Conservation (phyloP, 2,888 invertebrate genomes). For the Heteropelma amictum region DNA sequence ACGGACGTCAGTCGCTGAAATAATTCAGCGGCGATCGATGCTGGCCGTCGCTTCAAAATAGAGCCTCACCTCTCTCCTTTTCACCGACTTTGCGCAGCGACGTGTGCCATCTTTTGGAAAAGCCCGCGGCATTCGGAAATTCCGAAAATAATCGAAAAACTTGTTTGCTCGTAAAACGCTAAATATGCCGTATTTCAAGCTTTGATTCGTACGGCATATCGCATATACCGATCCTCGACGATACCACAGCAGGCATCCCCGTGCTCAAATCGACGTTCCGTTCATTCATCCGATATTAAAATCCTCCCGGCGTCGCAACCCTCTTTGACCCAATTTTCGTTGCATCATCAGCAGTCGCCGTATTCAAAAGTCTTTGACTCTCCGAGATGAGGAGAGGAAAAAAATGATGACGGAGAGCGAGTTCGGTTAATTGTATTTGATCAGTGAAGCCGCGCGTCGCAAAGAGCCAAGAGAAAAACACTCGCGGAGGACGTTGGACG, state of each 20-base stretch:
- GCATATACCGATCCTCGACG: too few relatives aligned
- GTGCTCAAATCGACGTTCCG: too few relatives aligned
- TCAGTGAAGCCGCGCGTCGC: not conserved
- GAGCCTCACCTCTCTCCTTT: slow-evolving; percentile 58
- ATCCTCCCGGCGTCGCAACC: not conserved
- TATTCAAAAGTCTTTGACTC: slow-evolving; percentile 8
- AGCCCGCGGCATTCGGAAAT: not conserved
- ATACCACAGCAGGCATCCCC: too few relatives aligned
- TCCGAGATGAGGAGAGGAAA: not conserved
- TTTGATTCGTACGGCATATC: too few relatives aligned
- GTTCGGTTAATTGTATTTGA: slow-evolving; percentile 36
- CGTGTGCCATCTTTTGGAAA: slow-evolving; percentile 26
- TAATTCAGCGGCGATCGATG: slow-evolving; percentile 77
- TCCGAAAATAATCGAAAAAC: too few relatives aligned
- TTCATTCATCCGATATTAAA: too few relatives aligned
- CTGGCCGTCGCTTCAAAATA: slow-evolving; percentile 71
- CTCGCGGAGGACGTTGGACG: slow-evolving; percentile 9
- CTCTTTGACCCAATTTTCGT: not conserved
- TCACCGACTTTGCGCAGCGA: too few relatives aligned
- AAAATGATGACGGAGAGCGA: not conserved
- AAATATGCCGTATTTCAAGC: too few relatives aligned
- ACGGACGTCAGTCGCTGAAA: slow-evolving; percentile 73
- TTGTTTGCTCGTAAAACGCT: too few relatives aligned
- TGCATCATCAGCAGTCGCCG: not conserved
- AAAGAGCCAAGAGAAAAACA: slow-evolving; percentile 4